These are phyloP conservation scores for Philopedon plagiatum DNA, from an alignment of 2,888 invertebrate genomes.

Conservation along the genomic window DNA sequence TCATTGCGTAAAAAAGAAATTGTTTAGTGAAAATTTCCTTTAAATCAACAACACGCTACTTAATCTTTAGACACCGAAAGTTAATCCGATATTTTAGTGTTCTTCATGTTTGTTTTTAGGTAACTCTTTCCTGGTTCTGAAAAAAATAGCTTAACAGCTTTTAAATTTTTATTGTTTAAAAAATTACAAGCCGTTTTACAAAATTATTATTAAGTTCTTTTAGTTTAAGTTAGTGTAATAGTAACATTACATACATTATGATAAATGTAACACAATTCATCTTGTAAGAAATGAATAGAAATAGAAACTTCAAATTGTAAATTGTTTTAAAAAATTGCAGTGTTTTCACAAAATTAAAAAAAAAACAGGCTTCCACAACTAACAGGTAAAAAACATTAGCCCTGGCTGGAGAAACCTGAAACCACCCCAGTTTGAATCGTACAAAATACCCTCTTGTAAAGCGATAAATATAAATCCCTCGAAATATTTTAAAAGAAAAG, in stretches of 20 bases:
- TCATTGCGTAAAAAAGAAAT: constrained; percentile 13
- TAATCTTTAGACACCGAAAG: constrained; percentile 17
- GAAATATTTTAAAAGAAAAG: constrained; percentile 1
- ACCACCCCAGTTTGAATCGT: not conserved
- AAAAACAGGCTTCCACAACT: too few species aligned
- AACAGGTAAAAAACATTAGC: constrained; percentile 1
- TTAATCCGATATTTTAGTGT: not conserved
- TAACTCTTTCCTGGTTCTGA: constrained; percentile 1
- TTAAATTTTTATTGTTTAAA: too few species aligned
- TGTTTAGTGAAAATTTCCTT: constrained; percentile 6
- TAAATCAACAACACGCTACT: constrained; percentile 3
- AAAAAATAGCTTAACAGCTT: too few species aligned
- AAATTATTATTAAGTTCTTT: too few species aligned
- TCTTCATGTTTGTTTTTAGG: not conserved
- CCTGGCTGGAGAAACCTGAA: constrained; percentile 1
- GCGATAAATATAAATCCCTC: constrained; percentile 32
- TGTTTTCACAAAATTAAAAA: too few species aligned
- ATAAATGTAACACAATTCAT: too few species aligned
- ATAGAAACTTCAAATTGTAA: too few species aligned
- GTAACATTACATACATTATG: too few species aligned
- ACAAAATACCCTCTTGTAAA: constrained; percentile 26
- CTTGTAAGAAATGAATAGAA: too few species aligned
- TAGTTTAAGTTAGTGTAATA: too few species aligned
- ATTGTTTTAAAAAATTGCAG: too few species aligned
- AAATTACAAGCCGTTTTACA: too few species aligned